Base-by-base conservation (phyloP, 1,140 invertebrate species). In the Leptopilina boulardi region DNA sequence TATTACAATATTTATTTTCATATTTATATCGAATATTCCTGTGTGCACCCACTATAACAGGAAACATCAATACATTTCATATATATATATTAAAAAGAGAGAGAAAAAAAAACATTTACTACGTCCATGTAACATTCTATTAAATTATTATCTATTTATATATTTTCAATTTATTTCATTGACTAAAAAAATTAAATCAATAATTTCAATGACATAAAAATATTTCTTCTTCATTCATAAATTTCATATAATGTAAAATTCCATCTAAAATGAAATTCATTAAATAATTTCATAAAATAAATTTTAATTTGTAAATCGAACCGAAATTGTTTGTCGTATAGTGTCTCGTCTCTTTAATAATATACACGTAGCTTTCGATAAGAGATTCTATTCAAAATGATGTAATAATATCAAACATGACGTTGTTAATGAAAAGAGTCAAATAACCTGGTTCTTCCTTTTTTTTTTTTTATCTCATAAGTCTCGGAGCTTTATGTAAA, bases 401-500 rank as follows among this genome's bases (percentile, higher is more conserved):
- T 13, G 59, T 66, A 66, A 66, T 38, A 6, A 8, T 30, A 34
- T 66, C 11, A 30, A 66, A 66, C 23, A 66, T 15, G 3, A 66
- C 1, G 11, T 11, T 66, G 21, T 26, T 13, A 66, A 66, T 66
- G 23, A 66, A 66, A 15, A 66, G 47, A 66, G 23, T 66, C 23
- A 26, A 66, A 4, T 66, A 66, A 66, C 26, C 59, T 66, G 23
- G 6, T n/a, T n/a, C n/a, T n/a, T n/a, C n/a, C n/a, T n/a, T n/a
- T 38, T 38, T 38, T 38, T 38, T 38, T 38, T 30, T 26, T 15
- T 26, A 66, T 66, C 11, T 34, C 59, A n/a, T n/a, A 59, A 30
- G 59, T 66, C 26, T 30, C 26, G 21, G 9, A 15, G 59, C 59
- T 66, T 66, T 66, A n/a, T 66, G 59, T 15, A 66, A 66, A 26